These are phyloP conservation scores for Ptilodon capucinus DNA, from an alignment of 2,888 invertebrate genomes.

Conservation along the genomic window DNA sequence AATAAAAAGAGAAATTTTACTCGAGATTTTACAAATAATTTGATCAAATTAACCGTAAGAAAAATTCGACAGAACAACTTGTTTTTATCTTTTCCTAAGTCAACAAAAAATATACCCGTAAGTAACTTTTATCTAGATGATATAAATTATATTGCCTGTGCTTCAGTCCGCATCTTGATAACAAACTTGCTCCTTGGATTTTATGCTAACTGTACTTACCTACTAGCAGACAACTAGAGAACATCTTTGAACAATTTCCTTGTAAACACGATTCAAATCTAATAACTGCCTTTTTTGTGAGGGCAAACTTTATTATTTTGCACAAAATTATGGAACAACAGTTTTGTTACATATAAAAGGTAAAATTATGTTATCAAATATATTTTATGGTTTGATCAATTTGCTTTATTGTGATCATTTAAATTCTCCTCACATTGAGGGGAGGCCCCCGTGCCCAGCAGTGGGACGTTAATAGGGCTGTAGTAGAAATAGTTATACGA, in stretches of 20 bases:
- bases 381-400: no score
- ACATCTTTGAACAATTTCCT: background rate
- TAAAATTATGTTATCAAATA: background rate
- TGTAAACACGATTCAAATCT: background rate
- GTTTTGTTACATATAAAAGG: no score
- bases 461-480: no score
- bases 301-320: background rate
- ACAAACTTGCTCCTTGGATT: conserved; percentile 38
- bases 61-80: no score
- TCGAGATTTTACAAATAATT: no score
- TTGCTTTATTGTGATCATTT: no score
- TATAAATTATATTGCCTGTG: conserved; percentile 59
- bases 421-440: no score
- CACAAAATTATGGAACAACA: background rate
- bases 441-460: no score
- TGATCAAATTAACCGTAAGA: no score
- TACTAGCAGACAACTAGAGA: conserved; percentile 17
- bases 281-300: background rate
- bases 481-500: no score
- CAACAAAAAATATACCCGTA: conserved; percentile 39
- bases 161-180: conserved; percentile 40
- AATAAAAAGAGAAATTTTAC: no score
- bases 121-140: conserved; percentile 49
- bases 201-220: conserved; percentile 24
- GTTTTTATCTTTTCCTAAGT: no score